Evolutionary conservation across 2,888 invertebrate species (phyloP).

Genomic region (Trichacis sp.): DNA sequence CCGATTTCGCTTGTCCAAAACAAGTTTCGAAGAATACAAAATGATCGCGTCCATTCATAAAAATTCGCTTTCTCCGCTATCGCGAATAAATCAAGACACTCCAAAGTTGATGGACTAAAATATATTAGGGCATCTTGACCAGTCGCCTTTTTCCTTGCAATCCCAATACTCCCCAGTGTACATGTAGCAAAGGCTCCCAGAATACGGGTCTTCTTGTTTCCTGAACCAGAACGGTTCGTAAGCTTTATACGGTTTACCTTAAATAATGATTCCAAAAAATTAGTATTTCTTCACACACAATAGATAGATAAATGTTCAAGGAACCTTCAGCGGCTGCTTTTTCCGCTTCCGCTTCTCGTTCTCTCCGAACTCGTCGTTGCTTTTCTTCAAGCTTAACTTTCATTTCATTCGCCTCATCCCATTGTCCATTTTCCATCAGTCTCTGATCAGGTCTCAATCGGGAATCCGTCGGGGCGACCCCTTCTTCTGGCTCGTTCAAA

Average conservation of each 20-base stretch:
- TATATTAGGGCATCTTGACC: constrained; percentile 92
- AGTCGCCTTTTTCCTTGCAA: constrained; percentile 87
- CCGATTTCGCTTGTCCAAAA: no score
- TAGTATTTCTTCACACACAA: no score
- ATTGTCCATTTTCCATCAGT: constrained; percentile 93
- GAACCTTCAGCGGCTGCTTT: constrained; percentile 75
- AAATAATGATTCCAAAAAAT: no score
- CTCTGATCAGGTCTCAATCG: constrained; percentile 95
- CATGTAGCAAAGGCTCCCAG: constrained; percentile 80
- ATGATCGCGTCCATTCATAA: no score
- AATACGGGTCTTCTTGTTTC: constrained; percentile 81
- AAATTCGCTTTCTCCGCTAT: no score
- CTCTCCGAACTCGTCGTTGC: constrained; percentile 84
- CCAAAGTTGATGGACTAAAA: constrained; percentile 71
- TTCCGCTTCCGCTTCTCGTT: constrained; percentile 85
- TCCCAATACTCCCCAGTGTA: constrained; percentile 95
- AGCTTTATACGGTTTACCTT: constrained; percentile 77
- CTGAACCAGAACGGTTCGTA: constrained; percentile 92
- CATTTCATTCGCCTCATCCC: constrained; percentile 91
- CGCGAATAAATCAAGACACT: constrained; percentile 37
- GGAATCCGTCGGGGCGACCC: constrained; percentile 95
- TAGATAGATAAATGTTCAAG: no score
- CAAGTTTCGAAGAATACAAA: constrained; percentile 17
- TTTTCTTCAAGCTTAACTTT: constrained; percentile 94
- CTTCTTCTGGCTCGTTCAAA: constrained; percentile 93